These are phyloP conservation scores for Athene cunicularia DNA, from an alignment of 2,113 vertebrate genomes.

Conservation along the genomic window DNA sequence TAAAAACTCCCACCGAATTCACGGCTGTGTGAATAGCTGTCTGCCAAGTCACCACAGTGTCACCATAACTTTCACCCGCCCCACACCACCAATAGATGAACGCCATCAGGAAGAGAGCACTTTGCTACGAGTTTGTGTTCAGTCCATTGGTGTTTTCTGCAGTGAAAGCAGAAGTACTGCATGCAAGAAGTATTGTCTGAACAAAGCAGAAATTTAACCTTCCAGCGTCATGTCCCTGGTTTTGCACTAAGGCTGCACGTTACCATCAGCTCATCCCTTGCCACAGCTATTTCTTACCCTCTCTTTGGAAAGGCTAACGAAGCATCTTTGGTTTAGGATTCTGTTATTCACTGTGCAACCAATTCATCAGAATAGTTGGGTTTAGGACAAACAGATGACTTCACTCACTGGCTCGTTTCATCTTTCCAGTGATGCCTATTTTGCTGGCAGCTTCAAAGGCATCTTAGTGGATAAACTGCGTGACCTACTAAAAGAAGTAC, in stretches of 20 bases:
- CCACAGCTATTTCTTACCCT: background rate
- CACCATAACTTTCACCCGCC: background rate
- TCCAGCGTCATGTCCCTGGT: fast-evolving
- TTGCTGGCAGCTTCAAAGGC: constrained; percentile 62
- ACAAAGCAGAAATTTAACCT: background rate
- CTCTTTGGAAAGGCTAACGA: background rate
- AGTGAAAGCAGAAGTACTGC: background rate
- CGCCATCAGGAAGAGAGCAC: background rate
- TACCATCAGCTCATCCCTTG: background rate
- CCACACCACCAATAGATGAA: fast-evolving
- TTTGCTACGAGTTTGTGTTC: background rate
- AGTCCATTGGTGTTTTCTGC: background rate
- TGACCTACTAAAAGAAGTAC: constrained; percentile 66
- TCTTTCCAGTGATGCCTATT: constrained; percentile 19
- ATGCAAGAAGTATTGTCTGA: background rate
- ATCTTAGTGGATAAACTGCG: constrained; percentile 59
- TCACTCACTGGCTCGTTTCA: background rate
- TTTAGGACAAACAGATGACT: constrained; percentile 10
- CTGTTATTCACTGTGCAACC: background rate
- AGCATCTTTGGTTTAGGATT: background rate
- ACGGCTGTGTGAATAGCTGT: background rate
- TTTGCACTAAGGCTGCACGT: background rate
- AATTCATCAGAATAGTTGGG: background rate
- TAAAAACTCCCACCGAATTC: background rate
- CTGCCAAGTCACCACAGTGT: fast-evolving